Percentiles rank a stretch among this genome's conserved stretches.
Evolutionary conservation across 2,797 vertebrate genomes (phyloP).

Genomic region (Leuciscus waleckii): DNA sequence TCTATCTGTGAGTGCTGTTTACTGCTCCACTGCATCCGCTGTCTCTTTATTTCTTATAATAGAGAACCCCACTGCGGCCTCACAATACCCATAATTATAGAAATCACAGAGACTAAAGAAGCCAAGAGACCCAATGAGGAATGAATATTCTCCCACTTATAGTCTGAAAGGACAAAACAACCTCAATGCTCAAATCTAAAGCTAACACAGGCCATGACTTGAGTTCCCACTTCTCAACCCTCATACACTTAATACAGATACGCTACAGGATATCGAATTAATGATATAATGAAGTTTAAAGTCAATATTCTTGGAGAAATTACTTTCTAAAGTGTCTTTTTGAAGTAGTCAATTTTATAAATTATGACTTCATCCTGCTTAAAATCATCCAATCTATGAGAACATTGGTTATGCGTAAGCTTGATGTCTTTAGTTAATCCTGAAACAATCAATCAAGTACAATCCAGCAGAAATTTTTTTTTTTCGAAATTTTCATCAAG

Average conservation of each 20-base stretch:
- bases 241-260: not conserved
- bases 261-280: conserved; percentile 35
- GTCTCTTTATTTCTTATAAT: conserved; percentile 39
- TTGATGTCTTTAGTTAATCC: conserved; percentile 28
- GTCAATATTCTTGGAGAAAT: conserved; percentile 32
- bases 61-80: conserved; percentile 27
- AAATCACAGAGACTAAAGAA: conserved; percentile 31
- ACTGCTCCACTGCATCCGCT: conserved; percentile 2
- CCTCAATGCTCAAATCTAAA: not conserved
- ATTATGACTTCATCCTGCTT: not conserved
- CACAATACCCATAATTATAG: conserved; percentile 42
- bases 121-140: conserved; percentile 19
- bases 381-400: conserved; percentile 2
- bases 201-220: not conserved
- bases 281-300: conserved; percentile 48
- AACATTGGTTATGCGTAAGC: not conserved
- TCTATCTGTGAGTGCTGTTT: conserved; percentile 22
- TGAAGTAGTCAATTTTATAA: conserved; percentile 1
- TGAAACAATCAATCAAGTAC: conserved; percentile 5
- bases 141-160: conserved; percentile 26
- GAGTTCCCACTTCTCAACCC: not conserved
- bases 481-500: not conserved
- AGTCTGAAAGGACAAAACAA: conserved; percentile 20
- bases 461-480: not conserved
- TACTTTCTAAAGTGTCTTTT: conserved; percentile 44